Evolutionary conservation across 2,888 invertebrate species (phyloP).

Genomic region (Dorcus hopei): DNA sequence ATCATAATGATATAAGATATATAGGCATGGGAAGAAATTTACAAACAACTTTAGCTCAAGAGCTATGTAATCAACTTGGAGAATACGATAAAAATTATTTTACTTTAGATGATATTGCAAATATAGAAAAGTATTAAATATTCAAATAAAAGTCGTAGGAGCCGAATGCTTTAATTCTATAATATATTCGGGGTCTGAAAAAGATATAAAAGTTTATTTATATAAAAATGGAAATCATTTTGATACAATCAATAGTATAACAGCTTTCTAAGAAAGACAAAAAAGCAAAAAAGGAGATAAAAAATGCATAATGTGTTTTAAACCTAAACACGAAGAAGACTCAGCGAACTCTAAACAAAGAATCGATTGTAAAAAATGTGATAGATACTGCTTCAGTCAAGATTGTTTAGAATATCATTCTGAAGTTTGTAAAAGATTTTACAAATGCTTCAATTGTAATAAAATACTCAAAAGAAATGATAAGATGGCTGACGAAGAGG

Average conservation of each 20-base stretch:
- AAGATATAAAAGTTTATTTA: neutral
- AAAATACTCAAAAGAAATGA: too few relatives aligned
- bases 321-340: too few relatives aligned
- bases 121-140: neutral
- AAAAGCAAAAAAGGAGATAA: too few relatives aligned
- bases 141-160: neutral
- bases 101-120: neutral
- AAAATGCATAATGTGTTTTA: too few relatives aligned
- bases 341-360: too few relatives aligned
- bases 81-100: neutral
- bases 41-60: neutral
- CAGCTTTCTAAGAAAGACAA: neutral
- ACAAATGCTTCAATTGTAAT: too few relatives aligned
- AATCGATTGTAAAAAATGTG: too few relatives aligned
- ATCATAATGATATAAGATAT: too few relatives aligned
- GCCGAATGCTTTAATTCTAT: neutral
- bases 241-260: slow-evolving; percentile 12
- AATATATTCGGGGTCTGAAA: neutral
- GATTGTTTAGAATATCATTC: too few relatives aligned
- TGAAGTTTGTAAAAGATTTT: too few relatives aligned
- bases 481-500: too few relatives aligned
- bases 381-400: too few relatives aligned
- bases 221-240: slow-evolving; percentile 15
- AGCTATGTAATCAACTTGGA: slow-evolving; percentile 6
- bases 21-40: slow-evolving; percentile 11